Evolutionary conservation across 2,797 vertebrate species (phyloP).

Genomic region (Leuciscus waleckii): DNA sequence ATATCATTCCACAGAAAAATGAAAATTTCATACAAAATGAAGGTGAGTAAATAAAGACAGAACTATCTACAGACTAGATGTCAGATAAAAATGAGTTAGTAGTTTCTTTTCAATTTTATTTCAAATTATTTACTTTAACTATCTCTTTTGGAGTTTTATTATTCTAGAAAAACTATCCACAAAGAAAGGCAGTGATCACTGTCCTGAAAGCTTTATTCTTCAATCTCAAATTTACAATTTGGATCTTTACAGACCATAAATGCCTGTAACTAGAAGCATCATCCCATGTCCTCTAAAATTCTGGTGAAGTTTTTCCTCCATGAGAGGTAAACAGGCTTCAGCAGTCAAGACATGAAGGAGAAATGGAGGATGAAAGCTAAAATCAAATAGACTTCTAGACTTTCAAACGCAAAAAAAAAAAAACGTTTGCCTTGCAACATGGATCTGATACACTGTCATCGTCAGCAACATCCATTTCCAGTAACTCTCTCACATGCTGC

Average conservation of each 20-base stretch:
- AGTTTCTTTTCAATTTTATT: background rate
- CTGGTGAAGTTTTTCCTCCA: constrained; percentile 28
- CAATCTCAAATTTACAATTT: background rate
- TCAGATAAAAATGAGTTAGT: background rate
- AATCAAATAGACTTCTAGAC: constrained; percentile 42
- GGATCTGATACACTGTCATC: constrained; percentile 57
- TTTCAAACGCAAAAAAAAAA: too few species aligned
- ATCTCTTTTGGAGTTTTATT: background rate
- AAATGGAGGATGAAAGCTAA: constrained; percentile 31
- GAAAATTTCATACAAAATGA: background rate
- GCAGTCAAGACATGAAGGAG: constrained; percentile 12
- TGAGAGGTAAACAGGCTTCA: constrained; percentile 27
- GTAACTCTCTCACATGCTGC: constrained; percentile 57
- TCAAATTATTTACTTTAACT: background rate
- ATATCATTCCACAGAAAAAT: background rate
- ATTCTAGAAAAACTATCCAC: background rate
- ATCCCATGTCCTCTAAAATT: constrained; percentile 14
- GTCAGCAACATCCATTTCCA: constrained; percentile 55
- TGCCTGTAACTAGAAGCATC: constrained; percentile 3
- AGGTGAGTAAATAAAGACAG: background rate
- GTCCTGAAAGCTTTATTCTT: background rate
- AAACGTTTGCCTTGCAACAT: constrained; percentile 54
- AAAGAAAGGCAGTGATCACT: background rate
- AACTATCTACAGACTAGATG: background rate
- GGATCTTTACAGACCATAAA: background rate